These are phyloP conservation scores for Strigamia crassipes DNA, from an alignment of 2,888 invertebrate genomes.

Conservation along the genomic window DNA sequence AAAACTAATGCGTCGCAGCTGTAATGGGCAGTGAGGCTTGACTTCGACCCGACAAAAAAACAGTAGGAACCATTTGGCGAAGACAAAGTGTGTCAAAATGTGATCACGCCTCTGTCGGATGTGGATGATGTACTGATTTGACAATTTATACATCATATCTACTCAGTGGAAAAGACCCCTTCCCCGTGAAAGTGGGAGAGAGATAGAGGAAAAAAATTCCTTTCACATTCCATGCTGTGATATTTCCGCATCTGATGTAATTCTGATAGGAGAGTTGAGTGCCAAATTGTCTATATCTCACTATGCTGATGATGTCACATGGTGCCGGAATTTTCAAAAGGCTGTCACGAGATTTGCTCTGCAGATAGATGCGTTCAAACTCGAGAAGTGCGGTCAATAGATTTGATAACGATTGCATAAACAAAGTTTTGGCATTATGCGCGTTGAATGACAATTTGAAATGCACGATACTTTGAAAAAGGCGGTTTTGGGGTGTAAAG, in stretches of 20 bases:
- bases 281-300: constrained; percentile 40
- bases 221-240: constrained; percentile 23
- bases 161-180: constrained; percentile 19
- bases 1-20: constrained; percentile 39
- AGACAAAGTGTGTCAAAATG: constrained; percentile 42
- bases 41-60: constrained; percentile 33
- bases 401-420: constrained; percentile 33
- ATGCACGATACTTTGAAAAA: background rate
- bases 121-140: constrained; percentile 40
- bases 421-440: constrained; percentile 1
- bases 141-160: constrained; percentile 40
- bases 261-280: constrained; percentile 32
- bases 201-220: background rate
- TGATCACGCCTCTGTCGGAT: constrained; percentile 38
- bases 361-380: background rate
- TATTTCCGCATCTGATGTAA: constrained; percentile 42
- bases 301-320: constrained; percentile 37
- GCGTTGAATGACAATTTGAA: background rate
- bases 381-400: constrained; percentile 14
- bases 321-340: background rate
- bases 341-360: constrained; percentile 20
- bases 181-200: background rate
- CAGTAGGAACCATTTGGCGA: constrained; percentile 20
- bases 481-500: background rate
- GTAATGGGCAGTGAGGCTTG: constrained; percentile 37